These are phyloP conservation scores for Tuta absoluta DNA, from an alignment of 2,888 invertebrate genomes.

Conservation along the genomic window DNA sequence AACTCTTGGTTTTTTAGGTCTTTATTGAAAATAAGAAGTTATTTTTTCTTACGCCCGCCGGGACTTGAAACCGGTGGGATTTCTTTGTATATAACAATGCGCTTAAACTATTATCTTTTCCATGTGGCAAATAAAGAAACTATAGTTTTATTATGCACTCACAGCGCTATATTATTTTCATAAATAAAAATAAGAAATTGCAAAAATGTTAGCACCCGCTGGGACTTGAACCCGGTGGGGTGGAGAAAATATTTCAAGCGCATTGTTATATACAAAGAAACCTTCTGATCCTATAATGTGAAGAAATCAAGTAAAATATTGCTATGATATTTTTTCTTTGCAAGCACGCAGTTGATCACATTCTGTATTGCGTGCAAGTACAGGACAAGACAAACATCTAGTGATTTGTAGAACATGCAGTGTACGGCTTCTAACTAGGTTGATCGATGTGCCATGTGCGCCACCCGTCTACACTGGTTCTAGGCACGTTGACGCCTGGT, in stretches of 20 bases:
- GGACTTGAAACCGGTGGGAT: no score
- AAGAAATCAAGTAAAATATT: conserved; percentile 3
- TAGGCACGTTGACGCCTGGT: conserved; percentile 40
- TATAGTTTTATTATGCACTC: no score
- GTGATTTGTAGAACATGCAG: conserved; percentile 27
- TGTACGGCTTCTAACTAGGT: conserved; percentile 37
- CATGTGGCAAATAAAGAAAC: no score
- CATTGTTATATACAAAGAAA: neutral
- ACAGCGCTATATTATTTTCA: no score
- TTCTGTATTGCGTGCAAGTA: neutral
- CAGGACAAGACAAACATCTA: conserved; percentile 26
- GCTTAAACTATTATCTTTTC: neutral
- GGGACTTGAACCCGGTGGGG: no score
- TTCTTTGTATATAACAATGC: neutral
- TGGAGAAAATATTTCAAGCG: neutral
- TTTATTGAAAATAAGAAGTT: no score
- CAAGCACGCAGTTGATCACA: neutral
- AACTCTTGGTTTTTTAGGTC: no score
- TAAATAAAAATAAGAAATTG: no score
- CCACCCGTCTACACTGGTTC: conserved; percentile 50
- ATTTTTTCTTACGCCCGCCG: no score
- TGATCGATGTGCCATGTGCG: conserved; percentile 54
- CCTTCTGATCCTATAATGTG: neutral
- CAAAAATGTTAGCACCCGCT: no score
- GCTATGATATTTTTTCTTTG: neutral